Conservation (phyloP, 2,113 vertebrate species). For the Cnemophilus loriae region DNA sequence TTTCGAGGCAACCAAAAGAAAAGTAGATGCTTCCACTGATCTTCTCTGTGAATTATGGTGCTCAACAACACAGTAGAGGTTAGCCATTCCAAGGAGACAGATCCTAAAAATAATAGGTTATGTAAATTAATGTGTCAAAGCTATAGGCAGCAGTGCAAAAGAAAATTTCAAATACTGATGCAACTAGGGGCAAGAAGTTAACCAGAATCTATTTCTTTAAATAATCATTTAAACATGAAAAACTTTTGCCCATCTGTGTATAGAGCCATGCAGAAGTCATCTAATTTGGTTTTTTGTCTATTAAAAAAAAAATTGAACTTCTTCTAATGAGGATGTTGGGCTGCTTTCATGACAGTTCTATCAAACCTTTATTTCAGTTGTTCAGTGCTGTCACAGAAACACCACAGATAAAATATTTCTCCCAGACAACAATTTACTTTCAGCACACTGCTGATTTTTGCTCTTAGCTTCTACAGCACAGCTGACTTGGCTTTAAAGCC, state of each 20-base stretch:
- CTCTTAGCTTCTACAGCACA: background rate
- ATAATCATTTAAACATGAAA: background rate
- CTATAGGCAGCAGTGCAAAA: background rate
- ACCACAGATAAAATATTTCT: background rate
- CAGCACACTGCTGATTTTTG: background rate
- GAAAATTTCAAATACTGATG: background rate
- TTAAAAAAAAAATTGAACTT: background rate
- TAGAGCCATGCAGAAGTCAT: background rate
- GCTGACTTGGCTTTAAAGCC: background rate
- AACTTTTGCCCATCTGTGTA: background rate
- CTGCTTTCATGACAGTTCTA: background rate
- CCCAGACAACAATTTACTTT: background rate
- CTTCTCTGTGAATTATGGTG: background rate
- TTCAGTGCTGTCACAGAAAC: background rate
- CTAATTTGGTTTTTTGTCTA: background rate
- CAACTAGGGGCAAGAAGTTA: background rate
- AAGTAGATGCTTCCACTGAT: background rate
- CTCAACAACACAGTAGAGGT: background rate
- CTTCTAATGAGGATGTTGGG: background rate
- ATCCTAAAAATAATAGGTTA: background rate
- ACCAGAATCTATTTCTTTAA: background rate
- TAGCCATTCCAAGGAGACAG: background rate
- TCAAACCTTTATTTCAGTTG: background rate
- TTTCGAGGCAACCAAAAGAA: background rate
- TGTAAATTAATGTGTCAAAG: background rate